Evolutionary conservation across 2,888 invertebrate genomes (phyloP).

Genomic region (Anoncus sp.): DNA sequence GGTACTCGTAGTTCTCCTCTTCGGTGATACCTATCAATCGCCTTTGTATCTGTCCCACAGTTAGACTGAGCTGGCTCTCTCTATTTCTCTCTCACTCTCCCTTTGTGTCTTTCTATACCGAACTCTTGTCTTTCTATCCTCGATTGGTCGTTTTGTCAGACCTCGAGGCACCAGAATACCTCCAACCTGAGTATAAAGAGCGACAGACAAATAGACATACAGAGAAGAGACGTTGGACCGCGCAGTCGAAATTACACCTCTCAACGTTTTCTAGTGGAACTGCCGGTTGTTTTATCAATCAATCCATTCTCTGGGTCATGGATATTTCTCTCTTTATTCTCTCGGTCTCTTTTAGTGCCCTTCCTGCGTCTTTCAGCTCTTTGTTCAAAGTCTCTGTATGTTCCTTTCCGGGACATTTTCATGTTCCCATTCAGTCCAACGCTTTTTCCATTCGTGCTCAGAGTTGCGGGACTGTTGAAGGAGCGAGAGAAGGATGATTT

Average conservation of each 20-base stretch:
- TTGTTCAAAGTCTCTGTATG: slow-evolving; percentile 26
- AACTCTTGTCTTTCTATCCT: slow-evolving; percentile 38
- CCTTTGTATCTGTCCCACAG: slow-evolving; percentile 52
- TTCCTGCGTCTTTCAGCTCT: slow-evolving; percentile 27
- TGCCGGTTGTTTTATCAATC: slow-evolving; percentile 57
- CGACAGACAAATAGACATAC: slow-evolving; percentile 40
- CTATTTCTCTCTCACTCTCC: slow-evolving; percentile 7
- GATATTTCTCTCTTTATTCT: slow-evolving; percentile 29
- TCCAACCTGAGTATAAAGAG: slow-evolving; percentile 22
- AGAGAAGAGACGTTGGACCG: slow-evolving; percentile 41
- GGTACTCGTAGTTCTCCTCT: slow-evolving; percentile 19
- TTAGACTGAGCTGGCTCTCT: slow-evolving; percentile 52
- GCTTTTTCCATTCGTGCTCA: slow-evolving; percentile 7
- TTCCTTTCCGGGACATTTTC: slow-evolving; percentile 46
- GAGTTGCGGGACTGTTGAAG: not conserved
- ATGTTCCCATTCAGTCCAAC: slow-evolving; percentile 37
- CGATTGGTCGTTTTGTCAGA: slow-evolving; percentile 54
- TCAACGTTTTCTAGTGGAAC: slow-evolving; percentile 31
- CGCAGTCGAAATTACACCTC: slow-evolving; percentile 51
- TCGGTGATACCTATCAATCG: slow-evolving; percentile 48
- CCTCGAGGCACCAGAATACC: slow-evolving; percentile 31
- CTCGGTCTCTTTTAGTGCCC: slow-evolving; percentile 11
- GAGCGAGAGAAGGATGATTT: slow-evolving; percentile 13
- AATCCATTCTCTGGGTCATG: slow-evolving; percentile 50
- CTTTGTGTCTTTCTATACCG: not conserved